Percentiles rank a stretch among this genome's conserved stretches.
Conservation (phyloP, 2,888 invertebrate genomes). For the Hololepta plana region DNA sequence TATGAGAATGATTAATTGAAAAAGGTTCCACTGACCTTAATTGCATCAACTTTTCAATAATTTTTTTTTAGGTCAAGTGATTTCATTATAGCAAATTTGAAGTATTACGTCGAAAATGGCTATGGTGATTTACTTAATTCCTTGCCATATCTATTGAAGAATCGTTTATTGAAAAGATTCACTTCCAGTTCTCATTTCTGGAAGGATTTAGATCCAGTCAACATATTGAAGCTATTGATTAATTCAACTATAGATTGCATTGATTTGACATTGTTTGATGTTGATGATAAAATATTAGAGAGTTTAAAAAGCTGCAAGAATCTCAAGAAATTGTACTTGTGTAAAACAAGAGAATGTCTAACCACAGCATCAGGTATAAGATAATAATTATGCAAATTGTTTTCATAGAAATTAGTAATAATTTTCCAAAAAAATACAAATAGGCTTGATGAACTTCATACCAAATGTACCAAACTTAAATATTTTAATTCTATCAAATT, state of each 20-base stretch:
- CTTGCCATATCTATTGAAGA: conserved; percentile 17
- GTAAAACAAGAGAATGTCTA: conserved; percentile 11
- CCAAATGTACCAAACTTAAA: conserved; percentile 15
- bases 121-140: conserved; percentile 13
- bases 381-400: conserved; percentile 3
- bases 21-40: not conserved
- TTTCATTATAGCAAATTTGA: conserved; percentile 15
- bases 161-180: conserved; percentile 17
- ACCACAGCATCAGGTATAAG: conserved; percentile 14
- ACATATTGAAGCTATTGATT: conserved; percentile 14
- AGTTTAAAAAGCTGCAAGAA: conserved; percentile 15
- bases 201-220: conserved; percentile 14
- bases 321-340: conserved; percentile 17
- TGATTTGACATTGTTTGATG: conserved; percentile 17
- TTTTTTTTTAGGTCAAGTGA: conserved; percentile 12
- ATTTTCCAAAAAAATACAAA: too few species aligned
- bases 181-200: conserved; percentile 14
- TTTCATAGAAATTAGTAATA: too few species aligned
- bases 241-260: conserved; percentile 16
- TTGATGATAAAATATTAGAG: conserved; percentile 19
- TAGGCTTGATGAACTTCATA: conserved; percentile 19
- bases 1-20: too few species aligned
- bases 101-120: conserved; percentile 9
- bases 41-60: not conserved
- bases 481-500: conserved; percentile 16